Evolutionary conservation across 2,797 vertebrate genomes (phyloP).

Genomic region (Crax fasciolata): DNA sequence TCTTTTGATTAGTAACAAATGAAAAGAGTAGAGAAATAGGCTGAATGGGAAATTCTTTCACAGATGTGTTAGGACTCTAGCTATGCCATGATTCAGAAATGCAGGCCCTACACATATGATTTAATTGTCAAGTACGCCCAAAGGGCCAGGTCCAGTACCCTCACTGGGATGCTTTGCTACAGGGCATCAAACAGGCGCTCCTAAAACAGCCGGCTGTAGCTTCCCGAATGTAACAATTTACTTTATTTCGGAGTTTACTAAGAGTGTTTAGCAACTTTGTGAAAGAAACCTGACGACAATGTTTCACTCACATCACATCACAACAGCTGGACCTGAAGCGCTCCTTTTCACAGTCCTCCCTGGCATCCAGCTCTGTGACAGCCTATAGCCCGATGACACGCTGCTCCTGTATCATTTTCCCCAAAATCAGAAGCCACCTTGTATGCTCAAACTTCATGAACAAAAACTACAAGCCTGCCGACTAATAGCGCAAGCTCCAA

Average conservation of each 20-base stretch:
- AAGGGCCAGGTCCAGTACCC: not conserved
- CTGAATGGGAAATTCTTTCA: not conserved
- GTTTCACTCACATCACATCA: not conserved
- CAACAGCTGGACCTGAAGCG: not conserved
- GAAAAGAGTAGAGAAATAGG: not conserved
- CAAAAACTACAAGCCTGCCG: not conserved
- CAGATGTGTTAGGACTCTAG: not conserved
- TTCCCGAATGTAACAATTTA: not conserved
- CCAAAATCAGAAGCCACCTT: not conserved
- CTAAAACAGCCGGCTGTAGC: not conserved
- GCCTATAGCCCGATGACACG: fast-evolving
- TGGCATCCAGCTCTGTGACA: not conserved
- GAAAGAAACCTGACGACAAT: not conserved
- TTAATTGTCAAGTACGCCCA: not conserved
- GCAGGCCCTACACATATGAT: not conserved
- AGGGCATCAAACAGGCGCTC: not conserved
- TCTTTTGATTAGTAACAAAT: not conserved
- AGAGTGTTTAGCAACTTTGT: not conserved
- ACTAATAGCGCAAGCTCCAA: not conserved
- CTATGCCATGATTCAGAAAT: not conserved
- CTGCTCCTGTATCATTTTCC: not conserved
- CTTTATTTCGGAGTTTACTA: not conserved
- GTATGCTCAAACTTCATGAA: not conserved
- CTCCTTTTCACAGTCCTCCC: not conserved
- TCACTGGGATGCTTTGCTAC: not conserved